Conservation (phyloP, 2,113 vertebrate genomes). For the Actenoides lindsayi region DNA sequence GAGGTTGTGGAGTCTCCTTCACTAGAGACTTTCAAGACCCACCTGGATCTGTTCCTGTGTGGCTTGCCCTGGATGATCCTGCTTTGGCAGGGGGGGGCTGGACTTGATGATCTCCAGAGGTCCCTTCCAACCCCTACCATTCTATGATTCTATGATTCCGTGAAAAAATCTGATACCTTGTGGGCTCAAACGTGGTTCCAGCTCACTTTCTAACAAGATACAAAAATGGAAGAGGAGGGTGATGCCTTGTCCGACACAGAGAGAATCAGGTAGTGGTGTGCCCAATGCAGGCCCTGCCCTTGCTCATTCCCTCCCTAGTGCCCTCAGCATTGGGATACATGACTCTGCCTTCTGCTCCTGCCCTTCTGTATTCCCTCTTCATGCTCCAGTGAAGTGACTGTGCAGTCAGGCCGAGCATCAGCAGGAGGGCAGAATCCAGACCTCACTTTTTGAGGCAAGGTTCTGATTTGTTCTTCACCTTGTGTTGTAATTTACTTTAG, state of each 20-base stretch:
- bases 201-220: not conserved
- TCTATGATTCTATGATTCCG: too few relatives aligned
- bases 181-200: not conserved
- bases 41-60: too few relatives aligned
- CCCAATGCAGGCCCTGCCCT: not conserved
- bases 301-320: not conserved
- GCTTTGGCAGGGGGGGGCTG: too few relatives aligned
- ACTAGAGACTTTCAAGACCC: too few relatives aligned
- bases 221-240: not conserved
- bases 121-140: too few relatives aligned
- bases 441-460: not conserved
- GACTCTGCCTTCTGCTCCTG: not conserved
- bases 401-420: not conserved
- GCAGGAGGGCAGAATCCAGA: not conserved
- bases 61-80: too few relatives aligned
- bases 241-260: not conserved
- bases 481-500: conserved; percentile 5
- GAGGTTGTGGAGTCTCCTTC: too few relatives aligned
- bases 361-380: not conserved
- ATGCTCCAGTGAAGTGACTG: not conserved
- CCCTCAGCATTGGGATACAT: too few relatives aligned
- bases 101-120: too few relatives aligned
- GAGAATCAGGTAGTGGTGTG: not conserved
- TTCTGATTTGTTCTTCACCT: not conserved
- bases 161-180: not conserved